A percentile compares a stretch with the other conserved stretches of the same genome.
Conservation (phyloP, 2,113 vertebrate species). For the Phrynosoma platyrhinos region DNA sequence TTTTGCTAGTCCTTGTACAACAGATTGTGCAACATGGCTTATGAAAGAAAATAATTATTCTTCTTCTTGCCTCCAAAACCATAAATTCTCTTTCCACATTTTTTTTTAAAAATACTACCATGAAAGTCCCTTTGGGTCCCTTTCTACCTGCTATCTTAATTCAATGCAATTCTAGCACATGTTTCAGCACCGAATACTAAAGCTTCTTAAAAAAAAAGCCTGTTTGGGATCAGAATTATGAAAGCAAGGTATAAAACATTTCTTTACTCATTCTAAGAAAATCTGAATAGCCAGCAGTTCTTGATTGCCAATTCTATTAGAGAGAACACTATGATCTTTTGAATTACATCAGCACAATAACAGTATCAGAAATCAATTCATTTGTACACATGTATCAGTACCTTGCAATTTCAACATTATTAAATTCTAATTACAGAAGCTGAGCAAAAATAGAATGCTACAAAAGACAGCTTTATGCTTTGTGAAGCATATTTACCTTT, state of each 20-base stretch:
- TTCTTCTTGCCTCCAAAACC: background rate
- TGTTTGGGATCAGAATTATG: background rate
- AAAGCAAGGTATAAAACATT: background rate
- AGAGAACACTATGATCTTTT: background rate
- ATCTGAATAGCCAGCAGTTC: background rate
- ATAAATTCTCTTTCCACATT: background rate
- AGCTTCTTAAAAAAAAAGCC: background rate
- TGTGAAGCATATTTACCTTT: slow-evolving; percentile 82
- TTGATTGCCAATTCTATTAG: background rate
- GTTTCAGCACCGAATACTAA: background rate
- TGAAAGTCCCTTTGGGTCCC: too few species aligned
- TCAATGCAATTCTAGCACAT: background rate
- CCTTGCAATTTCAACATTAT: slow-evolving; percentile 3
- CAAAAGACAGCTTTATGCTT: background rate
- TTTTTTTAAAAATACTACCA: background rate
- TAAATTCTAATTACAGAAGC: slow-evolving; percentile 1
- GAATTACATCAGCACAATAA: background rate
- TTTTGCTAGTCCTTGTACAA: background rate
- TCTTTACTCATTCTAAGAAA: too few species aligned
- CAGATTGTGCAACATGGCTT: background rate
- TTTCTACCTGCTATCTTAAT: background rate
- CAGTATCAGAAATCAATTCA: background rate
- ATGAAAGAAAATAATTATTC: background rate
- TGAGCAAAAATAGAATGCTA: background rate
- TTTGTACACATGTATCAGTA: background rate